Evolutionary conservation across 2,888 invertebrate genomes (phyloP), one percentile per base, ranked within the genome.

Genomic region (Keiferia lycopersicella): DNA sequence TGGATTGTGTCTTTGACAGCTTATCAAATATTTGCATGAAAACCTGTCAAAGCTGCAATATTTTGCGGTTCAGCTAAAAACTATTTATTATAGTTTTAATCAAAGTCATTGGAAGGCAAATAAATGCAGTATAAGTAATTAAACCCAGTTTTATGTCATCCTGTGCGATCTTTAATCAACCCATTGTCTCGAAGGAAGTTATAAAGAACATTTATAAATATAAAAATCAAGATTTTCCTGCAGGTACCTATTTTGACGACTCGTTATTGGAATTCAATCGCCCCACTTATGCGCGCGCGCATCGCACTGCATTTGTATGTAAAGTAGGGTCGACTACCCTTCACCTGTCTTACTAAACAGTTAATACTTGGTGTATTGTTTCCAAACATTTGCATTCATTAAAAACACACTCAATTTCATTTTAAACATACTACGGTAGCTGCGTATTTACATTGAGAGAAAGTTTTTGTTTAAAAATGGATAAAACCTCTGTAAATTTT

Each of bases 241-340:
- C 2, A 6, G 26, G 26, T 6, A 26, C 26, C 26, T n/a, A 45
- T 45, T n/a, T 45, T 45, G 45, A 45, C 45, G 45, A 45, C 45
- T 45, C 45, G 11, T 45, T 41, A 41, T 16, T 16, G 45, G 45
- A 45, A 45, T 45, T n/a, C n/a, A 45, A 45, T 45, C 45, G 45
- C 16, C 45, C 45, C 16, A 45, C 16, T 16, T 3, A 4, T 45
- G 45, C 45, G 45, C 45, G 6, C 14, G 14, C 41, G 41, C 12
- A 41, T 39, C 58, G 66, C 67, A 73, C 70, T 70, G 73, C 68
- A 76, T 75, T 76, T 70, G 67, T 69, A 80, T 80, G 78, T 67
- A 72, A 79, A 80, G 77, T 30, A 14, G 26, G 59, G 26, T 61
- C 39, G 12, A 59, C 69, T 71, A 65, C 67, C 73, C 75, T 76